Conservation (phyloP, 2,888 invertebrate genomes). For the Eristalis pertinax region DNA sequence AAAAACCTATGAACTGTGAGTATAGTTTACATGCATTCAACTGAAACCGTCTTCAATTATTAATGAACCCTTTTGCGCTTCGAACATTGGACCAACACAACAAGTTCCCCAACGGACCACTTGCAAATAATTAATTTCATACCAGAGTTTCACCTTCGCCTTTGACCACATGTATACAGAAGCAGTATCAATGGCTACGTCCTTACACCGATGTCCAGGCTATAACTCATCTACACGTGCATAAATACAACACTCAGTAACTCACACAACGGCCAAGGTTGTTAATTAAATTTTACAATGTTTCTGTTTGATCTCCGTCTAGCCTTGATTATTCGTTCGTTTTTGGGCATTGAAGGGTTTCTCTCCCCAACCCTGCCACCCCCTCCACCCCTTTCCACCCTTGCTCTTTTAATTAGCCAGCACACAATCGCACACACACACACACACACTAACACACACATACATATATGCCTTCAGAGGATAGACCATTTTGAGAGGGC, state of each 20-base stretch:
- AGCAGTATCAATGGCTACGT: slow-evolving; percentile 32
- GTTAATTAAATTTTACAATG: slow-evolving; percentile 70
- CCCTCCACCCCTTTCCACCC: no score
- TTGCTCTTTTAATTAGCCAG: slow-evolving; percentile 54
- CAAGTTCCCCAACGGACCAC: slow-evolving; percentile 12
- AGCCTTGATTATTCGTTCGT: slow-evolving; percentile 40
- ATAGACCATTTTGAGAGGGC: neutral
- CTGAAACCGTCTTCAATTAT: slow-evolving; percentile 1
- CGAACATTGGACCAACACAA: slow-evolving; percentile 12
- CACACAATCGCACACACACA: slow-evolving; percentile 4
- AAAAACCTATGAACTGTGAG: neutral
- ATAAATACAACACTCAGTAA: neutral
- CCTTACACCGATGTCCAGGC: slow-evolving; percentile 47
- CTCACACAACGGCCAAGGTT: slow-evolving; percentile 19
- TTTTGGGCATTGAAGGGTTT: slow-evolving; percentile 39
- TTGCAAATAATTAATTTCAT: slow-evolving; percentile 64
- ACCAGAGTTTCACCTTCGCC: slow-evolving; percentile 52
- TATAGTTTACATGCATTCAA: neutral
- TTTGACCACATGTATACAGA: slow-evolving; percentile 22
- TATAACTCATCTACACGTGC: slow-evolving; percentile 28
- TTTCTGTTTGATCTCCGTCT: slow-evolving; percentile 69
- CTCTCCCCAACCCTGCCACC: neutral
- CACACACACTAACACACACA: slow-evolving; percentile 7
- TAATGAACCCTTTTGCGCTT: slow-evolving; percentile 1
- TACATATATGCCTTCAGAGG: neutral